A percentile compares a stretch with the other conserved stretches of the same genome.
Conservation (phyloP, 1,140 invertebrate genomes). For the Drosophila ambigua region DNA sequence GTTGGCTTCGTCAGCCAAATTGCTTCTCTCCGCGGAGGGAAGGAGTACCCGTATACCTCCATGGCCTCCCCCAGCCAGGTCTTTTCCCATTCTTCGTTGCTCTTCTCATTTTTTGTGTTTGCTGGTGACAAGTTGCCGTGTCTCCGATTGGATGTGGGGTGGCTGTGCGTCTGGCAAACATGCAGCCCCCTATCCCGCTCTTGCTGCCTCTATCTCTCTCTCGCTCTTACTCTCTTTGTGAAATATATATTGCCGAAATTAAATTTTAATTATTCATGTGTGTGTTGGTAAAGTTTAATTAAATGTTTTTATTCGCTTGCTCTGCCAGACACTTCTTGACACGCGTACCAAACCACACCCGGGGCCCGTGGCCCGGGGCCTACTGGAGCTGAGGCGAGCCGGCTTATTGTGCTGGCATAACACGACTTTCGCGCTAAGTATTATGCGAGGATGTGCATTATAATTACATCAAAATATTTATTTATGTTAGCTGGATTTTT, state of each 20-base stretch:
- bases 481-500: constrained; percentile 48
- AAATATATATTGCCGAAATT: constrained; percentile 77
- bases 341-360: too few relatives aligned
- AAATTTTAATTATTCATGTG: constrained; percentile 81
- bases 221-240: constrained; percentile 23
- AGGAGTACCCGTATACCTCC: too few relatives aligned
- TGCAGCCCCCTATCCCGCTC: neutral
- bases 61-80: neutral
- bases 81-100: neutral
- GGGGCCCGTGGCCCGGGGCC: neutral
- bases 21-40: constrained; percentile 21
- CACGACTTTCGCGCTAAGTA: constrained; percentile 57
- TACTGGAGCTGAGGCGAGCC: constrained; percentile 7
- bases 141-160: constrained; percentile 18
- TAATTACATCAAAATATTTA: constrained; percentile 75
- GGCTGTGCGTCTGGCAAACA: neutral
- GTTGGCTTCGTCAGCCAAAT: constrained; percentile 56
- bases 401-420: constrained; percentile 60
- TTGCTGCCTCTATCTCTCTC: neutral
- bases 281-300: constrained; percentile 78
- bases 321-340: neutral
- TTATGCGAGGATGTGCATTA: constrained; percentile 53
- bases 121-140: constrained; percentile 57
- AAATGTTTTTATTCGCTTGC: constrained; percentile 72
- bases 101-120: constrained; percentile 13